Conservation (phyloP, 2,113 vertebrate species). For the Thalassarche chlororhynchos region DNA sequence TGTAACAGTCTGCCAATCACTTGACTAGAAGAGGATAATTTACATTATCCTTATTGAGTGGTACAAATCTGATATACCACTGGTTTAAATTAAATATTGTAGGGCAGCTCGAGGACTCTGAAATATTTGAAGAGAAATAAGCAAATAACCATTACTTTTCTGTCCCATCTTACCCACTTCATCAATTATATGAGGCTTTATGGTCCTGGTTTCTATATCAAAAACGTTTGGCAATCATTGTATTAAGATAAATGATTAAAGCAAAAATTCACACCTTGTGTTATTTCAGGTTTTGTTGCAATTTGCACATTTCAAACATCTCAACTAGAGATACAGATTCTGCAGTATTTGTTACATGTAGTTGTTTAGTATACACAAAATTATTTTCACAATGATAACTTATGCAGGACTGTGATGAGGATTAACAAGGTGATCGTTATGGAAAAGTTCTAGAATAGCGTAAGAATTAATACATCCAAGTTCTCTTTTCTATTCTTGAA, state of each 20-base stretch:
- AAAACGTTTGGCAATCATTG: background rate
- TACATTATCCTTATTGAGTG: background rate
- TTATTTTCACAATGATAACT: background rate
- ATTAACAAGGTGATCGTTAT: background rate
- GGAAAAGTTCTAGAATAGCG: background rate
- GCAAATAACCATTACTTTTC: background rate
- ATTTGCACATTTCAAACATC: background rate
- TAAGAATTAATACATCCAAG: background rate
- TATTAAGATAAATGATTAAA: background rate
- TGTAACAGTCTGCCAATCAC: background rate
- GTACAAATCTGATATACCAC: background rate
- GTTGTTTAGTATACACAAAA: background rate
- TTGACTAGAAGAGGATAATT: background rate
- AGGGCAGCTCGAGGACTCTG: background rate
- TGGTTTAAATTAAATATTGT: background rate
- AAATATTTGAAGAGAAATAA: background rate
- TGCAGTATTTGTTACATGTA: background rate
- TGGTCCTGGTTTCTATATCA: background rate
- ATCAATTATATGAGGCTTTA: background rate
- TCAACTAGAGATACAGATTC: background rate
- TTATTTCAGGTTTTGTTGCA: background rate
- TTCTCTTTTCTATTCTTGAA: background rate
- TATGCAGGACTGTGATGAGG: background rate
- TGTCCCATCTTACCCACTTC: background rate
- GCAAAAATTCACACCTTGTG: rapidly evolving